Base-by-base conservation (phyloP, 2,888 invertebrate species). In the Abscondita cerata region DNA sequence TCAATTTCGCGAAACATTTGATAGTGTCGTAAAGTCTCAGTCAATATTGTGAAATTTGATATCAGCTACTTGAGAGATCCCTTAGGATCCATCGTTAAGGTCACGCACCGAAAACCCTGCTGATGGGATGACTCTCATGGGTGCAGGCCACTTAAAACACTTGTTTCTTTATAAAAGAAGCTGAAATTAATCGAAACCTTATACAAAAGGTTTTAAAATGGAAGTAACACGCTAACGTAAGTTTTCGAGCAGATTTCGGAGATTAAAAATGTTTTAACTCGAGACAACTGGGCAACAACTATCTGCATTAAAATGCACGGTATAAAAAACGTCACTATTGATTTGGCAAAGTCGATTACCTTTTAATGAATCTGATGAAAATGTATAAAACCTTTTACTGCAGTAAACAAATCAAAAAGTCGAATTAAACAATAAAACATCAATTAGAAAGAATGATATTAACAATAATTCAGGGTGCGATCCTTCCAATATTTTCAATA, bases 261-360 rank as follows among this genome's bases (percentile, higher is more conserved):
- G 20, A n/a, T 20, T 46, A 46, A 46, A 46, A 19, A 12, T 20
- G 1, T n/a, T n/a, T 9, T 12, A 12, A 25, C 25, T 6, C 12
- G 20, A 50, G 50, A 16, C 3, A 15, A 40, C 41, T 44, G 53
- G 31, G 77, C 77, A 76, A 75, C 75, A 78, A 78, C 78, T 78
- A 78, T 78, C 77, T 76, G n/a, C n/a, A n/a, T n/a, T n/a, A n/a
- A n/a, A n/a, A n/a, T n/a, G n/a, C n/a, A n/a, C n/a, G n/a, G n/a
- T n/a, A n/a, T n/a, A n/a, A n/a, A n/a, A n/a, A n/a, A n/a, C n/a
- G n/a, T n/a, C n/a, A n/a, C n/a, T n/a, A n/a, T n/a, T n/a, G n/a
- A n/a, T n/a, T n/a, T n/a, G n/a, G n/a, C n/a, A n/a, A n/a, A n/a
- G n/a, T n/a, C n/a, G n/a, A n/a, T n/a, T n/a, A n/a, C n/a, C n/a